These are phyloP conservation scores for Philypnodon macrostomus DNA, from an alignment of 2,797 vertebrate genomes.

Conservation along the genomic window DNA sequence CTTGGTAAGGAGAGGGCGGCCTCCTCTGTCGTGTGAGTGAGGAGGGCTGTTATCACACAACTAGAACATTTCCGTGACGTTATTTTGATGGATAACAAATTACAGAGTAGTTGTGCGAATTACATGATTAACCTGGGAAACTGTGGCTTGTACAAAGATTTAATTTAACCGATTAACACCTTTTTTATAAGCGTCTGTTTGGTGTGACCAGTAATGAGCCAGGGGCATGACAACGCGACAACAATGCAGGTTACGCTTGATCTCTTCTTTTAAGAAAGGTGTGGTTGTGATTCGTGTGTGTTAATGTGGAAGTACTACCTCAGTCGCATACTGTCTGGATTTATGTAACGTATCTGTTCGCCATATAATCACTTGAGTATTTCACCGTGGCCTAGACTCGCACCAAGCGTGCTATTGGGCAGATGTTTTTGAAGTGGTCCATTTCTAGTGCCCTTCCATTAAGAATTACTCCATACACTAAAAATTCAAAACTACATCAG, in stretches of 20 bases:
- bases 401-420: slow-evolving; percentile 45
- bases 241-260: slow-evolving; percentile 8
- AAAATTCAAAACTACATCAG: too few species aligned
- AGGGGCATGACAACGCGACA: slow-evolving; percentile 11
- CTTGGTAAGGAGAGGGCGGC: slow-evolving; percentile 52
- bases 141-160: neutral
- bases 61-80: slow-evolving; percentile 1
- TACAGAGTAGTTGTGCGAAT: neutral
- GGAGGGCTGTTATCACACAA: slow-evolving; percentile 31
- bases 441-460: neutral
- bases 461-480: neutral
- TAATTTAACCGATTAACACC: slow-evolving; percentile 48
- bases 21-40: slow-evolving; percentile 37
- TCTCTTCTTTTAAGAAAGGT: neutral
- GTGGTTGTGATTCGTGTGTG: neutral
- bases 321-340: neutral
- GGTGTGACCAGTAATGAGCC: slow-evolving; percentile 39
- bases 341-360: neutral
- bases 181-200: slow-evolving; percentile 35
- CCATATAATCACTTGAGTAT: neutral
- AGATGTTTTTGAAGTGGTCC: slow-evolving; percentile 5
- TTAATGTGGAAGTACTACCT: neutral
- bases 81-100: neutral
- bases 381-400: slow-evolving; percentile 22
- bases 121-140: neutral